Evolutionary conservation across 2,888 invertebrate genomes (phyloP).

Genomic region (Horisme vitalbata): DNA sequence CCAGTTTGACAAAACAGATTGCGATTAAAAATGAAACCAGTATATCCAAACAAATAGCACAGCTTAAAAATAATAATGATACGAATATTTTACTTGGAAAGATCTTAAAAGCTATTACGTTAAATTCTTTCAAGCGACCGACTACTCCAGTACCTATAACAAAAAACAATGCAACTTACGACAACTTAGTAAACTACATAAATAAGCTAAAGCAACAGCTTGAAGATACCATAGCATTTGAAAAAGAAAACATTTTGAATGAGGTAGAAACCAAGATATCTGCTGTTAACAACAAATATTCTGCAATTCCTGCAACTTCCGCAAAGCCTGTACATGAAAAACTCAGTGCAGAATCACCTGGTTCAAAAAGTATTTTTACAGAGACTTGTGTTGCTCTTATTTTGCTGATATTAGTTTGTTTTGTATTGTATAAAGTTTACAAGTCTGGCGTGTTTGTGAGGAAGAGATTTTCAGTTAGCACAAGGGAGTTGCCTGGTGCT

Average conservation of each 20-base stretch:
- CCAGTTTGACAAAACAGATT: constrained; percentile 24
- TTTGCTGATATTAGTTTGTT: constrained; percentile 44
- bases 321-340: constrained; percentile 37
- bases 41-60: no score
- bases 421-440: constrained; percentile 45
- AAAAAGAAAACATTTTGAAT: constrained; percentile 40
- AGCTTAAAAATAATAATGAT: no score
- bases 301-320: constrained; percentile 7
- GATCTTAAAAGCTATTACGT: constrained; percentile 23
- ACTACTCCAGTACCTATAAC: constrained; percentile 21
- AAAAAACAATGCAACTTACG: constrained; percentile 33
- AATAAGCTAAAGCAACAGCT: constrained; percentile 40
- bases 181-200: constrained; percentile 38
- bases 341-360: constrained; percentile 25
- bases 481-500: constrained; percentile 43
- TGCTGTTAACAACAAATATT: constrained; percentile 18
- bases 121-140: constrained; percentile 16
- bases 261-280: constrained; percentile 40
- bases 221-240: constrained; percentile 36
- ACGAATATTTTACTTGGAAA: constrained; percentile 25
- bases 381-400: constrained; percentile 48
- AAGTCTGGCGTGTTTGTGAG: constrained; percentile 42
- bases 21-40: no score
- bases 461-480: constrained; percentile 43
- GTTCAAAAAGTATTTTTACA: constrained; percentile 36